Base-by-base conservation (phyloP, 2,113 vertebrate genomes). In the Marcusenius ussheri region DNA sequence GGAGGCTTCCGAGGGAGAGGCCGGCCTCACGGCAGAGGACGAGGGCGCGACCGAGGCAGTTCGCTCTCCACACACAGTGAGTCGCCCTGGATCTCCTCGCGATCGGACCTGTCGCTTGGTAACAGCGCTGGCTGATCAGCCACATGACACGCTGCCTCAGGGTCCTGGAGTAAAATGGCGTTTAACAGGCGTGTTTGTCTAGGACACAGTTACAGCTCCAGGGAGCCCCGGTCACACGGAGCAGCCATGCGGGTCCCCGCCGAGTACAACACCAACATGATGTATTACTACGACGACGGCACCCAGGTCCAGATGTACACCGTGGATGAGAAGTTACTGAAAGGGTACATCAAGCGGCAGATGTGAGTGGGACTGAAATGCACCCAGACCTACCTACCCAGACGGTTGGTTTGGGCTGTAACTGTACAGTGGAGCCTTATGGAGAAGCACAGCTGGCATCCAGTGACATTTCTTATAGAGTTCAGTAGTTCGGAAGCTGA, bases 341-440 rank as follows among this genome's bases (percentile, higher is more conserved):
- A 99, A 92, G 98, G 99, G 93, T 99, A 99, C 94, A 99, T 99
- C 95, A 99, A 99, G 94, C 96, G 98, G 74, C 98, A 99, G 95
- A 99, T 99, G 98, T 99, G 93, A 97, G 98, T 95, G 17, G 0
- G 27, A 27, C 50, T n/a, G 42, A 83, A 7, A 21, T 45, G 31
- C 39, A 84, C 9, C 42, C 21, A 45, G 83, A 45, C 83, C 15
- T 24, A 84, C 45, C 17, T 21, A 84, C 83, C 45, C 45, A 47
- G 83, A 21, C 24, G 8, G 2, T 80, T 15, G 35, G 5, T 42
- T 80, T 80, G 13, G 74, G 24, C 6, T 24, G 21, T 24, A 4
- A 39, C 2, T 46, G 24, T 84, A 47, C 47, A 21, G 45, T 45
- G 83, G 19, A 10, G 83, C 19, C 0, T 11, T 11, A 47, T 7